These are phyloP conservation scores for Nomada ferruginata DNA, from an alignment of 2,888 invertebrate species.

Conservation along the genomic window DNA sequence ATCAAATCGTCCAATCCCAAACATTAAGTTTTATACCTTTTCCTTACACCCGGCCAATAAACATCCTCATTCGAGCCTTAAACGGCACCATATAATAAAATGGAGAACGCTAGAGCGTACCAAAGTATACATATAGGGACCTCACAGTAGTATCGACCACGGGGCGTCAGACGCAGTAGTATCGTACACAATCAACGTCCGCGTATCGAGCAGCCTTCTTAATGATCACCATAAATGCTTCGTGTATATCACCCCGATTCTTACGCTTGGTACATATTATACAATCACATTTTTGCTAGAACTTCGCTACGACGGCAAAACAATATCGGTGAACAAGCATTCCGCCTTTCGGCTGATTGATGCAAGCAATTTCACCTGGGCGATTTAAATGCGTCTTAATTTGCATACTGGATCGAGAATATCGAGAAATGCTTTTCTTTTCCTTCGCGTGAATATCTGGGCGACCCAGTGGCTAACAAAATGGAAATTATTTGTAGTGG, in stretches of 20 bases:
- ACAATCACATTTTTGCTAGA: slow-evolving; percentile 19
- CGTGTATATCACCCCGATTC: neutral
- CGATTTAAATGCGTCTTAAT: slow-evolving; percentile 38
- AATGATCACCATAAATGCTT: slow-evolving; percentile 39
- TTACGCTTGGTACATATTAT: neutral
- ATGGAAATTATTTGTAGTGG: neutral
- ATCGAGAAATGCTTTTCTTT: neutral
- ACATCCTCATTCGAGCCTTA: neutral
- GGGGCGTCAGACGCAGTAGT: slow-evolving; percentile 21
- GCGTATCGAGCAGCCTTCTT: neutral
- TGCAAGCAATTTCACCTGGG: slow-evolving; percentile 11
- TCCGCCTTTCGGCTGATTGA: slow-evolving; percentile 34
- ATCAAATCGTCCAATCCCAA: neutral
- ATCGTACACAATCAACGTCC: neutral
- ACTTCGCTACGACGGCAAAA: slow-evolving; percentile 1
- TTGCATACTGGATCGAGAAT: slow-evolving; percentile 31
- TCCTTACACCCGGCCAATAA: neutral
- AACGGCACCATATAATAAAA: neutral
- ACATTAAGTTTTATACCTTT: neutral
- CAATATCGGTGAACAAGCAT: slow-evolving; percentile 31
- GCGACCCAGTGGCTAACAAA: neutral
- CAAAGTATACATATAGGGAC: neutral
- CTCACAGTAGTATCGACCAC: slow-evolving; percentile 26
- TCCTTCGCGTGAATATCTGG: neutral
- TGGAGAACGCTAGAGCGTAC: neutral